These are phyloP conservation scores for Drosophila ustulata DNA, from an alignment of 2,888 invertebrate species.

Conservation along the genomic window DNA sequence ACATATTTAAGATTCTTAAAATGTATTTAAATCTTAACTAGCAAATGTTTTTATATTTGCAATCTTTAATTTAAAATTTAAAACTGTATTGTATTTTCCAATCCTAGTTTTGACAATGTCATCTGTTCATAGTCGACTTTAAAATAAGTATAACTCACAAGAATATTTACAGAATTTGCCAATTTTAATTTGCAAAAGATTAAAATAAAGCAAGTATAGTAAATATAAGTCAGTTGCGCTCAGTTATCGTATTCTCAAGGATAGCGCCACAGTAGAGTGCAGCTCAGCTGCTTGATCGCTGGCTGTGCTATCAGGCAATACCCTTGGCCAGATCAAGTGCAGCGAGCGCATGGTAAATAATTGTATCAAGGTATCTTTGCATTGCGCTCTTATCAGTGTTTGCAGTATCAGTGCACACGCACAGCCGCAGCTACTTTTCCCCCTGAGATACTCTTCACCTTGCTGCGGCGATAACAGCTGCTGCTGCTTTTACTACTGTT, in stretches of 20 bases:
- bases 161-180: too few species aligned
- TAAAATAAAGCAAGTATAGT: too few species aligned
- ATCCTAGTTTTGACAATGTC: too few species aligned
- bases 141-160: too few species aligned
- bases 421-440: conserved; percentile 42
- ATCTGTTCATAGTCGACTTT: too few species aligned
- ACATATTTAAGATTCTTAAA: too few species aligned
- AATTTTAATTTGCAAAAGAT: too few species aligned
- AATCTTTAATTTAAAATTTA: too few species aligned
- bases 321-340: conserved; percentile 43
- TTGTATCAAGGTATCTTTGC: conserved; percentile 39
- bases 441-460: conserved; percentile 55
- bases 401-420: conserved; percentile 14
- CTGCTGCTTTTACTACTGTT: conserved; percentile 23
- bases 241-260: not conserved
- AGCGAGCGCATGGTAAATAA: conserved; percentile 10
- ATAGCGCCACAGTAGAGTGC: not conserved
- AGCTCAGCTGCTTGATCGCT: not conserved
- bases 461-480: conserved; percentile 46
- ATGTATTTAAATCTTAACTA: too few species aligned
- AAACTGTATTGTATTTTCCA: too few species aligned
- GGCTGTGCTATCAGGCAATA: conserved; percentile 26
- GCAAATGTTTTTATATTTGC: too few species aligned
- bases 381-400: conserved; percentile 34
- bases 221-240: too few species aligned